A percentile compares a stretch with the other conserved stretches of the same genome.
These are phyloP conservation scores for Cyprinodon tularosa DNA, from an alignment of 2,113 vertebrate species.

Conservation along the genomic window DNA sequence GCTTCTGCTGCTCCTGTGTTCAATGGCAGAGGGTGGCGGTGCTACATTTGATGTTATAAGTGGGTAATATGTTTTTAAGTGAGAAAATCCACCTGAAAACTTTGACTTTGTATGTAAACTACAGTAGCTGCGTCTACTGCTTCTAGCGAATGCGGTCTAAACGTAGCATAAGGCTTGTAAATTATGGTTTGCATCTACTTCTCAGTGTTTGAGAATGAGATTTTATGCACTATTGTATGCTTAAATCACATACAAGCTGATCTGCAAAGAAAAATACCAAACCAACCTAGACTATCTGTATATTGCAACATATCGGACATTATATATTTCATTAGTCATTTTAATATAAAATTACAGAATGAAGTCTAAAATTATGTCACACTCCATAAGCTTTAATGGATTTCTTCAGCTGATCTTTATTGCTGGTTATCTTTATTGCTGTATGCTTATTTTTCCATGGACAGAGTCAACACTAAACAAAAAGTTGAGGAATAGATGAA, in stretches of 20 bases:
- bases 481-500: too few relatives aligned
- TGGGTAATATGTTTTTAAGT: too few relatives aligned
- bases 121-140: too few relatives aligned
- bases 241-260: not conserved
- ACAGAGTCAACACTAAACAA: too few relatives aligned
- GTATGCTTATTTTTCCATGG: not conserved
- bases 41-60: too few relatives aligned
- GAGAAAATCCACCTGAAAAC: too few relatives aligned
- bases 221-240: not conserved
- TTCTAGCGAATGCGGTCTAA: too few relatives aligned
- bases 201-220: not conserved
- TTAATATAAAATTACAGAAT: not conserved
- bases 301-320: not conserved
- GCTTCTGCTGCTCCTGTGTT: too few relatives aligned
- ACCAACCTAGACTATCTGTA: too few relatives aligned
- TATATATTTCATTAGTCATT: not conserved
- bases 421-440: not conserved
- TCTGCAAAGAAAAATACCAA: not conserved
- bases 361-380: not conserved
- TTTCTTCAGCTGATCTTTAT: not conserved
- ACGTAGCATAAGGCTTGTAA: not conserved
- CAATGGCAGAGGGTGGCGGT: too few relatives aligned
- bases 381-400: not conserved
- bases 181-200: not conserved
- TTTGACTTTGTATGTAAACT: too few relatives aligned